Conservation (phyloP, 1,140 invertebrate genomes). For the Maconellicoccus hirsutus region DNA sequence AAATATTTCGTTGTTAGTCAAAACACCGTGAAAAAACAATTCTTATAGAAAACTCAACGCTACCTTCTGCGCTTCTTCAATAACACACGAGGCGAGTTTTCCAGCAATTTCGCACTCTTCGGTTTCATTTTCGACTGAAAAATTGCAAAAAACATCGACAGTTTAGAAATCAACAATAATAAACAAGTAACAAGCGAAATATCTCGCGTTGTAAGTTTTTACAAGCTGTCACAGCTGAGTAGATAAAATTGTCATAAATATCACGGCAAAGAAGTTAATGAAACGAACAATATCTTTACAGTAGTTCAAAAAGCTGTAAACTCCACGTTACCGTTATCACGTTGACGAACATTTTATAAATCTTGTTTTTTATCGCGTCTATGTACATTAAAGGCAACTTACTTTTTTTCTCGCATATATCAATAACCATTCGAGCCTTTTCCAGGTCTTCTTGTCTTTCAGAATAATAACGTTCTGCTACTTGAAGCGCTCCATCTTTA, state of each 20-base stretch:
- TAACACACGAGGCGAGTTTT: slow-evolving; percentile 25
- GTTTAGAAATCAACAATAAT: not conserved
- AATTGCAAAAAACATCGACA: not conserved
- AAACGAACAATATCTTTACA: too few relatives aligned
- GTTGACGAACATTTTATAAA: not conserved
- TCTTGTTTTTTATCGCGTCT: not conserved
- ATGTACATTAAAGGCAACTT: not conserved
- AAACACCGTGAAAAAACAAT: not conserved
- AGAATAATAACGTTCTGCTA: slow-evolving; percentile 26
- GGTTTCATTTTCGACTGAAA: slow-evolving; percentile 23
- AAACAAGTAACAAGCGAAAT: too few relatives aligned
- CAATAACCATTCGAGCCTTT: slow-evolving; percentile 26
- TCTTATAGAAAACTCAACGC: not conserved
- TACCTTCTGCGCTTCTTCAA: slow-evolving; percentile 28
- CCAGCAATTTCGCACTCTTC: slow-evolving; percentile 27
- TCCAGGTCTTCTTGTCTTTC: slow-evolving; percentile 24
- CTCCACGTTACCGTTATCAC: too few relatives aligned
- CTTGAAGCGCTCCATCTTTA: slow-evolving; percentile 25
- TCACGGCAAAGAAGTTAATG: too few relatives aligned
- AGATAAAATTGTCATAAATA: too few relatives aligned
- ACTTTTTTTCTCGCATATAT: slow-evolving; percentile 26
- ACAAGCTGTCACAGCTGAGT: too few relatives aligned
- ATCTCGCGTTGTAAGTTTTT: too few relatives aligned
- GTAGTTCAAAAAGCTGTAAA: too few relatives aligned
- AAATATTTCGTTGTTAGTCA: too few relatives aligned